Percentiles rank a stretch among this genome's conserved stretches.
phyloP scores from a whole-genome alignment of 2,797 vertebrate genomes.

The Kryptolebias ocellatus region DNA sequence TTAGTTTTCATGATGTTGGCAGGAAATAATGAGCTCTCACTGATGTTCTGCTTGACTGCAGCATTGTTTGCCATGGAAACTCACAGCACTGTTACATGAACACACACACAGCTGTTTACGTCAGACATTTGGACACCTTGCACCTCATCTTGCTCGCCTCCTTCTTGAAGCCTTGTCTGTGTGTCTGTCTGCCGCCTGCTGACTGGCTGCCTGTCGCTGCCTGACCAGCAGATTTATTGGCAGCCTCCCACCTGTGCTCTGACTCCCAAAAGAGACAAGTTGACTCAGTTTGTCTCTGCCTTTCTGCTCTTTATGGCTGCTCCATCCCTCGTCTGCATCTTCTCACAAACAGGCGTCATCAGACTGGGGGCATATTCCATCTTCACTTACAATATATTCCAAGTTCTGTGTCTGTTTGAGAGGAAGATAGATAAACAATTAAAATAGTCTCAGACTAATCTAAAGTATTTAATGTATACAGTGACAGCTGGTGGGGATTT shows the following conservation, averaged over 20 bases:
- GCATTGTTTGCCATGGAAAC: constrained; percentile 49
- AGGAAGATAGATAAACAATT: no score
- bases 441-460: no score
- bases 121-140: constrained; percentile 7
- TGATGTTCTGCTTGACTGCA: constrained; percentile 30
- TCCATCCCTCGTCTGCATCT: constrained; percentile 12
- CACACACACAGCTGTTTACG: background rate
- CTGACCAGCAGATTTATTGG: constrained; percentile 45
- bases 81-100: background rate
- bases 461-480: no score
- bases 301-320: constrained; percentile 15
- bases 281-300: constrained; percentile 38
- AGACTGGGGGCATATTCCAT: background rate
- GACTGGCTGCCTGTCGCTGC: constrained; percentile 32
- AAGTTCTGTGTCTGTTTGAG: no score
- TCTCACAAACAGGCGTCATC: constrained; percentile 20
- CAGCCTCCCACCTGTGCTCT: constrained; percentile 42
- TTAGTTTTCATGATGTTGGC: constrained; percentile 30
- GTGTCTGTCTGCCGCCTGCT: constrained; percentile 29
- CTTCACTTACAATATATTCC: no score
- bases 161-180: constrained; percentile 16
- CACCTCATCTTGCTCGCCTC: background rate
- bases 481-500: no score
- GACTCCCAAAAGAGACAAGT: constrained; percentile 43
- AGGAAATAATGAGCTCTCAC: constrained; percentile 48